Conservation (phyloP, 2,797 vertebrate genomes). For the Cheracebus regulus region DNA sequence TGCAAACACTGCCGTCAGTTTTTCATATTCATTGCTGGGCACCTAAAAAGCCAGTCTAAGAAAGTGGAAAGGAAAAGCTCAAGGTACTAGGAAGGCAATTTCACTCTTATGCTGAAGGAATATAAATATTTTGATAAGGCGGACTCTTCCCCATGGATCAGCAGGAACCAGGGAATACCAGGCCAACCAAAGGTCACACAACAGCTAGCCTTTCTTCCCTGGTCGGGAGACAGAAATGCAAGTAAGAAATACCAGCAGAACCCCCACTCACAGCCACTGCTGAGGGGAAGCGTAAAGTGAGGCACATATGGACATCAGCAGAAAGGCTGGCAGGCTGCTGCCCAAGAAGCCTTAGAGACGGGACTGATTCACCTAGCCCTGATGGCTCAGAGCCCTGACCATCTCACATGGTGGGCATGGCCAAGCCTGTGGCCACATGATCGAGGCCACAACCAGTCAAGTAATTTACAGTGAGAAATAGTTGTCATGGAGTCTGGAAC, state of each 20-base stretch:
- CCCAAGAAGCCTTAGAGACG: background rate
- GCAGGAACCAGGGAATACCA: background rate
- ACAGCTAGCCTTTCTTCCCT: background rate
- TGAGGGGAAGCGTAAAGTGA: background rate
- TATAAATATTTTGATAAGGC: background rate
- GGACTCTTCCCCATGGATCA: background rate
- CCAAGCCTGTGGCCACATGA: background rate
- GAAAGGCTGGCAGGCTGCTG: background rate
- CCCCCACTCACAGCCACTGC: background rate
- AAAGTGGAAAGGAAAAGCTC: constrained; percentile 3
- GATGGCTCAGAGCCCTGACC: background rate
- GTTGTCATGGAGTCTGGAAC: background rate
- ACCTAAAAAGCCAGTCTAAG: constrained; percentile 2
- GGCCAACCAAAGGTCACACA: background rate
- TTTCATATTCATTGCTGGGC: background rate
- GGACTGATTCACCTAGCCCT: background rate
- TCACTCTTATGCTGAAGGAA: background rate
- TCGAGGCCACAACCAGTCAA: background rate
- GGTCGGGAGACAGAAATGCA: background rate
- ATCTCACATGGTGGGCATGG: background rate
- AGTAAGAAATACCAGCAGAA: background rate
- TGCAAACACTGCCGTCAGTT: background rate
- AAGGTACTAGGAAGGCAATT: background rate
- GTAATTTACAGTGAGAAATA: constrained; percentile 34
- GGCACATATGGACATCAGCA: background rate